Conservation (phyloP, 2,888 invertebrate species). For the Pseudococcus longispinus region DNA sequence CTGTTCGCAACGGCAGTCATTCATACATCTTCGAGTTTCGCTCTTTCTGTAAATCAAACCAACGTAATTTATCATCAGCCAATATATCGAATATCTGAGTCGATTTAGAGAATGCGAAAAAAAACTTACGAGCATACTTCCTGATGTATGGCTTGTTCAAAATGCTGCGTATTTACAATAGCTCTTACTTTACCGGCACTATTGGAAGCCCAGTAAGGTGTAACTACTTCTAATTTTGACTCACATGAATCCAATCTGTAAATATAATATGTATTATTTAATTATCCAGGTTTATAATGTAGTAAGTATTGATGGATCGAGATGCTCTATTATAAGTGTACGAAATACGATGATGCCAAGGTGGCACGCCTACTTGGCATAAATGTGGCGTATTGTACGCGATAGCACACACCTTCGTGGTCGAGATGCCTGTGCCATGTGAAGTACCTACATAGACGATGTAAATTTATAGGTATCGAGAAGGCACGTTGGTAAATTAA, state of each 20-base stretch:
- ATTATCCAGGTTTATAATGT: not conserved
- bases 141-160: slow-evolving; percentile 93
- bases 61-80: not conserved
- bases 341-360: not conserved
- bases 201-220: slow-evolving; percentile 93
- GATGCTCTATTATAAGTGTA: not conserved
- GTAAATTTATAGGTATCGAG: not conserved
- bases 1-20: slow-evolving; percentile 87
- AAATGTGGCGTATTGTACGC: not conserved
- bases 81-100: slow-evolving; percentile 16
- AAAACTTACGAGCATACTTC: slow-evolving; percentile 87
- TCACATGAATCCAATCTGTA: slow-evolving; percentile 85
- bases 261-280: not conserved
- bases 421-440: not conserved
- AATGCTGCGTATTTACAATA: slow-evolving; percentile 92
- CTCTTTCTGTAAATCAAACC: slow-evolving; percentile 71
- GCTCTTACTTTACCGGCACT: slow-evolving; percentile 90
- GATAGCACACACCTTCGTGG: not conserved
- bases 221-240: slow-evolving; percentile 89
- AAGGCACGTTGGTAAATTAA: not conserved
- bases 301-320: not conserved
- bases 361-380: slow-evolving; percentile 27
- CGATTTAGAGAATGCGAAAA: slow-evolving; percentile 51
- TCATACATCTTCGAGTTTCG: slow-evolving; percentile 80
- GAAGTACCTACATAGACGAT: not conserved